phyloP scores from a whole-genome alignment of 2,113 vertebrate species.

The Leptodactylus fuscus region DNA sequence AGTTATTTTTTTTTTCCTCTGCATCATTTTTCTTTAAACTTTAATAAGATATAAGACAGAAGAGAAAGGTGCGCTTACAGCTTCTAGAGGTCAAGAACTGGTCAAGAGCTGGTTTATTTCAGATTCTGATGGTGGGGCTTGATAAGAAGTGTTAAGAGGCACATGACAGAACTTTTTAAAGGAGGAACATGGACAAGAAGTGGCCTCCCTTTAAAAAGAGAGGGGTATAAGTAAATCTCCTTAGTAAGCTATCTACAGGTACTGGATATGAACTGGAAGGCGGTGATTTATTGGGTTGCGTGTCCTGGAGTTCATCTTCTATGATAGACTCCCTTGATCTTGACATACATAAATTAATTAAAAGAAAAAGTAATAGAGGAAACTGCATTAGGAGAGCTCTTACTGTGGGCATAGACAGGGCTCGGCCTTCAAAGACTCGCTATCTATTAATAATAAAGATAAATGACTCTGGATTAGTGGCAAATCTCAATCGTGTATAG shows the following conservation, averaged over 20 bases:
- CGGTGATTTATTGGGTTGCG: constrained; percentile 76
- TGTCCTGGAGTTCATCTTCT: constrained; percentile 81
- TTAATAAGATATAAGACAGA: constrained; percentile 90
- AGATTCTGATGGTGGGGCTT: constrained; percentile 83
- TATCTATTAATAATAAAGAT: constrained; percentile 63
- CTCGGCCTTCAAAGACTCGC: constrained; percentile 79
- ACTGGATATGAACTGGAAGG: constrained; percentile 61
- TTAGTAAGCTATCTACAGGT: constrained; percentile 63
- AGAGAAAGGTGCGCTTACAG: constrained; percentile 76
- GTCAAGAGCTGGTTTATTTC: constrained; percentile 90
- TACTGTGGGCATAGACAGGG: constrained; percentile 74
- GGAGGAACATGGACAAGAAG: constrained; percentile 74
- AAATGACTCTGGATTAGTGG: constrained; percentile 51
- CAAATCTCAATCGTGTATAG: constrained; percentile 40
- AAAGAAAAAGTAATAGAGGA: constrained; percentile 76
- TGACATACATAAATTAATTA: constrained; percentile 77
- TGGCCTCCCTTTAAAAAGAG: constrained; percentile 71
- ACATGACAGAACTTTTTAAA: constrained; percentile 77
- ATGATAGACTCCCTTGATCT: constrained; percentile 82
- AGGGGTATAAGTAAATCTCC: constrained; percentile 67
- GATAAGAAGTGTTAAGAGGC: constrained; percentile 87
- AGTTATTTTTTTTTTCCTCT: constrained; percentile 77
- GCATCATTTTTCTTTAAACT: constrained; percentile 90
- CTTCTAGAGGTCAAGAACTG: constrained; percentile 84
- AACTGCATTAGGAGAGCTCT: constrained; percentile 74